Conservation (phyloP, 2,797 vertebrate genomes). For the Semotilus atromaculatus region DNA sequence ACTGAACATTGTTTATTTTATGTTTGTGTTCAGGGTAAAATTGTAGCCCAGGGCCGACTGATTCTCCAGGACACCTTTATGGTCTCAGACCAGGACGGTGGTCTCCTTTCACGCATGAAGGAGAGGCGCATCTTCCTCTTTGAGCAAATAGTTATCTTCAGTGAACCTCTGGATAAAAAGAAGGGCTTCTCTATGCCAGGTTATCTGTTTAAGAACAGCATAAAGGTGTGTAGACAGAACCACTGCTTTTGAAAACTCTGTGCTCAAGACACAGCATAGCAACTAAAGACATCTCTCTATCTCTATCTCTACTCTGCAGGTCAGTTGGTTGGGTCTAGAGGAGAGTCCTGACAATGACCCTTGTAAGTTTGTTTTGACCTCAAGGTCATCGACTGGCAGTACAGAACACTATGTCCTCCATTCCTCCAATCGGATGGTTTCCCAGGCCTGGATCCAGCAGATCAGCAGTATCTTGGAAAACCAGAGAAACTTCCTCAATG, state of each 20-base stretch:
- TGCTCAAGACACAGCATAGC: background rate
- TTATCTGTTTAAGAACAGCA: slow-evolving; percentile 97
- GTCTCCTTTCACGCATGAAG: slow-evolving; percentile 93
- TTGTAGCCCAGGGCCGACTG: slow-evolving; percentile 95
- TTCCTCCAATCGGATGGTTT: slow-evolving; percentile 86
- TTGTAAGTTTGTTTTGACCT: slow-evolving; percentile 95
- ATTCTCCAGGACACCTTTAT: slow-evolving; percentile 96
- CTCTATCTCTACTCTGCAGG: slow-evolving; percentile 72
- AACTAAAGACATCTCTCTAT: background rate
- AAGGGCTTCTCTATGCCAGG: slow-evolving; percentile 96
- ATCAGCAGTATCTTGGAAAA: slow-evolving; percentile 99
- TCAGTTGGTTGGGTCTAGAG: slow-evolving; percentile 96
- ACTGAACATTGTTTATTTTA: slow-evolving; percentile 30
- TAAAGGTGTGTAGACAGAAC: slow-evolving; percentile 83
- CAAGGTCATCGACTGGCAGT: slow-evolving; percentile 86
- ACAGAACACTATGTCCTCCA: slow-evolving; percentile 90
- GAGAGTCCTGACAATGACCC: slow-evolving; percentile 93
- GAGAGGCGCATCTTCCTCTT: slow-evolving; percentile 97
- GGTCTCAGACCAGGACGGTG: slow-evolving; percentile 93
- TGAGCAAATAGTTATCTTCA: slow-evolving; percentile 99
- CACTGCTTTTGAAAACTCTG: background rate
- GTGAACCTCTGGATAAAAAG: slow-evolving; percentile 97
- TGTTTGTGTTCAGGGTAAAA: slow-evolving; percentile 87
- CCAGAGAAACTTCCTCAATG: slow-evolving; percentile 98
- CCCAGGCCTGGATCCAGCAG: slow-evolving; percentile 94